Percentiles rank a stretch among this genome's conserved stretches.
These are phyloP conservation scores for Phacellophora camtschatica DNA, from an alignment of 30 jellyfish, hydroid and myxozoan genomes.

Conservation along the genomic window DNA sequence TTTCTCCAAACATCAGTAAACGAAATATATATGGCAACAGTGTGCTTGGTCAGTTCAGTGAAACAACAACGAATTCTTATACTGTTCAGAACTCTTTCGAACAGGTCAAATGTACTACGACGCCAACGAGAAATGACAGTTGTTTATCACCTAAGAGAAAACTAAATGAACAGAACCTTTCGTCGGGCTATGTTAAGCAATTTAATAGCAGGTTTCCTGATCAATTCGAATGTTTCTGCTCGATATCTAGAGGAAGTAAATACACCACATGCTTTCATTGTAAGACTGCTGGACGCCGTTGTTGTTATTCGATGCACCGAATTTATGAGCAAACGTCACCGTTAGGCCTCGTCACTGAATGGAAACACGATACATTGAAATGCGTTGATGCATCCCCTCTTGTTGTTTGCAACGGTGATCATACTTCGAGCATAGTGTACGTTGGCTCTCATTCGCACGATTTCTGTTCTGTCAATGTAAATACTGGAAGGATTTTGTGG, in stretches of 20 bases:
- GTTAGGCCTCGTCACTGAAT: neutral
- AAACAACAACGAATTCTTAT: no score
- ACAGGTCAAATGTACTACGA: no score
- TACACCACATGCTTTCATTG: slow-evolving; percentile 1
- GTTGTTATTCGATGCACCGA: neutral
- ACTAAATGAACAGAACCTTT: neutral
- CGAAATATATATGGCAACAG: no score
- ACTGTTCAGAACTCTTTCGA: no score
- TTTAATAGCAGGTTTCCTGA: neutral
- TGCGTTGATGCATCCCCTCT: slow-evolving; percentile 97
- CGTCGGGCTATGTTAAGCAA: neutral
- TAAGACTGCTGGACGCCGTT: neutral
- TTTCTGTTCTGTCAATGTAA: slow-evolving; percentile 38
- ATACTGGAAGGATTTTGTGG: slow-evolving; percentile 69
- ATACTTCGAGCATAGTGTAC: slow-evolving; percentile 44
- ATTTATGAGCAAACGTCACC: neutral
- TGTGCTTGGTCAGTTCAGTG: no score
- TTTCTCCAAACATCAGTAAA: no score
- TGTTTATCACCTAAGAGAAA: no score
- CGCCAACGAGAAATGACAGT: no score
- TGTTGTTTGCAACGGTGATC: slow-evolving; percentile 47
- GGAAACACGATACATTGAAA: slow-evolving; percentile 38
- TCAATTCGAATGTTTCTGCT: slow-evolving; percentile 6
- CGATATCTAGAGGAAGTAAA: slow-evolving; percentile 27
- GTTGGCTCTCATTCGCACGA: slow-evolving; percentile 88